These are phyloP conservation scores for Saccostrea glomerata DNA, from an alignment of 1,140 invertebrate genomes.

Conservation along the genomic window DNA sequence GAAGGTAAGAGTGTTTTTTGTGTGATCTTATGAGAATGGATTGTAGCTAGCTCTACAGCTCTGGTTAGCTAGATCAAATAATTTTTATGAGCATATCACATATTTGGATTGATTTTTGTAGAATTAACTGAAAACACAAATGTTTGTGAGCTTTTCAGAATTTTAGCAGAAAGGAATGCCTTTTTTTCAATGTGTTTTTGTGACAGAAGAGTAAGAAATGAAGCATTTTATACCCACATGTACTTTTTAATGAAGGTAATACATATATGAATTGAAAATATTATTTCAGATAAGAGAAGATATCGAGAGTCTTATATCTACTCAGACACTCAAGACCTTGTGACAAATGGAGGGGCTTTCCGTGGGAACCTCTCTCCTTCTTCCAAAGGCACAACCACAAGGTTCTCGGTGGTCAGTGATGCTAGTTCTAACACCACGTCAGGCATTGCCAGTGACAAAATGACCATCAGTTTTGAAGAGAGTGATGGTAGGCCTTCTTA, in stretches of 20 bases:
- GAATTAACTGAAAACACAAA: too few relatives aligned
- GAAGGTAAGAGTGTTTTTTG: constrained; percentile 81
- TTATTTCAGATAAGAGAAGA: constrained; percentile 75
- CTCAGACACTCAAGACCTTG: constrained; percentile 73
- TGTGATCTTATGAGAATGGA: not conserved
- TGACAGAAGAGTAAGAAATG: too few relatives aligned
- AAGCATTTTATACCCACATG: too few relatives aligned
- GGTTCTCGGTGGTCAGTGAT: constrained; percentile 90
- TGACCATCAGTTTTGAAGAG: constrained; percentile 93
- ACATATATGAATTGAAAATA: not conserved
- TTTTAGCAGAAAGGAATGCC: too few relatives aligned
- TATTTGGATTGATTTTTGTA: too few relatives aligned
- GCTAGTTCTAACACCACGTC: constrained; percentile 96
- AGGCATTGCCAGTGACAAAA: constrained; percentile 95
- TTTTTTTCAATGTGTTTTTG: too few relatives aligned
- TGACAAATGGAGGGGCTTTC: constrained; percentile 67
- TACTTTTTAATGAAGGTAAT: not conserved
- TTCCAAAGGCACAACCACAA: constrained; percentile 59
- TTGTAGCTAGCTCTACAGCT: not conserved
- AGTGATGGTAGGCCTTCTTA: constrained; percentile 80
- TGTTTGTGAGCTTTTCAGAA: too few relatives aligned
- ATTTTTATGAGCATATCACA: too few relatives aligned
- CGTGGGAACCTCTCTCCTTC: constrained; percentile 66
- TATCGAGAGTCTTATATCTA: constrained; percentile 80
- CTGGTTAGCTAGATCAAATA: too few relatives aligned